phyloP scores from a whole-genome alignment of 2,797 vertebrate species.

The Tangara arthus region DNA sequence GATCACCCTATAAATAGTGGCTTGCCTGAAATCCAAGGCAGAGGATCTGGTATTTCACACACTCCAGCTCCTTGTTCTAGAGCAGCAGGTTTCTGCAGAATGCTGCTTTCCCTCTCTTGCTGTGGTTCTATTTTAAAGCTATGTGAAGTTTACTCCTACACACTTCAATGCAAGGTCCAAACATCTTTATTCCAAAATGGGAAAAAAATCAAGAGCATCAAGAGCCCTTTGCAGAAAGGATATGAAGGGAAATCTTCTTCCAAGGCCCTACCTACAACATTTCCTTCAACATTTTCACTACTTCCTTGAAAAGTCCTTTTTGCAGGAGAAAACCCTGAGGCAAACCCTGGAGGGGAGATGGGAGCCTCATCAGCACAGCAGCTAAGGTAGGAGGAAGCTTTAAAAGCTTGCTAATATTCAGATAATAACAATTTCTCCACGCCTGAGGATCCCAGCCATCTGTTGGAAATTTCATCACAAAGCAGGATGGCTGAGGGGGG shows the following conservation, averaged over 20 bases:
- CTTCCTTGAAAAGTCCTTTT: neutral
- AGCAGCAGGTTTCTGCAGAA: neutral
- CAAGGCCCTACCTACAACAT: neutral
- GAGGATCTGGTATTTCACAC: neutral
- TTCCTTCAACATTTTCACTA: neutral
- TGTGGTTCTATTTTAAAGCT: neutral
- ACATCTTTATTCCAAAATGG: neutral
- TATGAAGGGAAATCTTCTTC: neutral
- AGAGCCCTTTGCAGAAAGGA: neutral
- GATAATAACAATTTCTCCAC: neutral
- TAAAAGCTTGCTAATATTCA: neutral
- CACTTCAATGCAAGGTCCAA: neutral
- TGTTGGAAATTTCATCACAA: neutral
- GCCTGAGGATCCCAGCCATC: neutral
- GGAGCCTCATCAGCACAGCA: neutral
- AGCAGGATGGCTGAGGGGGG: neutral
- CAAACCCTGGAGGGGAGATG: neutral
- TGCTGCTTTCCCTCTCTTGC: neutral
- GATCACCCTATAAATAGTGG: conserved; percentile 20
- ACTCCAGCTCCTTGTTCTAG: neutral
- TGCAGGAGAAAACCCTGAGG: neutral
- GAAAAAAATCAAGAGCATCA: neutral
- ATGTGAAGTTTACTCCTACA: neutral
- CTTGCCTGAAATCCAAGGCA: neutral
- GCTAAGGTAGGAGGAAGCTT: neutral